phyloP scores from a whole-genome alignment of 2,888 invertebrate genomes.

The Lasioglossum calceatum region DNA sequence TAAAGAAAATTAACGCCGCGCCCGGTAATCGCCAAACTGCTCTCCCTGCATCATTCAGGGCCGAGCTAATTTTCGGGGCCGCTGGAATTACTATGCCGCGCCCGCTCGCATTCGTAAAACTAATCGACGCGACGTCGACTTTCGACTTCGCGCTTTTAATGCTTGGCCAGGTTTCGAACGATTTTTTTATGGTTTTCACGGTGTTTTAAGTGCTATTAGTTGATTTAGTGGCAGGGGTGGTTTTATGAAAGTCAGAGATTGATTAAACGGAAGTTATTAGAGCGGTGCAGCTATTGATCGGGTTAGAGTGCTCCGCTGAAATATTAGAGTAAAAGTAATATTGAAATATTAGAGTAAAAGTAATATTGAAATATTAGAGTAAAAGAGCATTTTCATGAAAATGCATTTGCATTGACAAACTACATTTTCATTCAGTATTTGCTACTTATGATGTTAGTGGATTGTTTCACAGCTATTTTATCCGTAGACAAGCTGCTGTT shows the following conservation, averaged over 20 bases:
- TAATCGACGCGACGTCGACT: not conserved
- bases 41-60: not conserved
- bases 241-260: not conserved
- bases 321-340: not conserved
- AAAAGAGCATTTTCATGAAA: not conserved
- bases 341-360: not conserved
- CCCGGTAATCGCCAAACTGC: not conserved
- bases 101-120: not conserved
- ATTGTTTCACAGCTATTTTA: not conserved
- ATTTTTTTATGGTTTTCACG: not conserved
- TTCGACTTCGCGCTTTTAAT: not conserved
- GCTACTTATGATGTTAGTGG: not conserved
- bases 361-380: not conserved
- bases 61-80: not conserved
- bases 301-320: not conserved
- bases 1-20: constrained; percentile 1
- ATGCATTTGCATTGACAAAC: no score
- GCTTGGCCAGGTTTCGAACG: not conserved
- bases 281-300: not conserved
- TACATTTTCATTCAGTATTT: no score
- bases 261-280: not conserved
- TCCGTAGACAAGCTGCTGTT: no score
- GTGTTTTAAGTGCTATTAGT: not conserved
- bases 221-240: not conserved
- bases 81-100: not conserved